Conservation (phyloP, 2,113 vertebrate genomes). For the Carlito syrichta region DNA sequence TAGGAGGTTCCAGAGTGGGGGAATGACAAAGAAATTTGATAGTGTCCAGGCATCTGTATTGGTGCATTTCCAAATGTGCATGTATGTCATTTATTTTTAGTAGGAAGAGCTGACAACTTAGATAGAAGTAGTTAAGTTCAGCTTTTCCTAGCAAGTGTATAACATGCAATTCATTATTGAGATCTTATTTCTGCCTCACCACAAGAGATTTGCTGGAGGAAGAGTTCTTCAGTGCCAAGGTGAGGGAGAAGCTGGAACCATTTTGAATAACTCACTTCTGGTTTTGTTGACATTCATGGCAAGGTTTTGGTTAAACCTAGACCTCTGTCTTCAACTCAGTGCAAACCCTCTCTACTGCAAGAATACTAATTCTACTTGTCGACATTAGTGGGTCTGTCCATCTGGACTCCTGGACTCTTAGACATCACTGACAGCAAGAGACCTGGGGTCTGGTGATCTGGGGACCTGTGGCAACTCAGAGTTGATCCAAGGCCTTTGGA, state of each 20-base stretch:
- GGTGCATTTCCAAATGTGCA: fast-evolving
- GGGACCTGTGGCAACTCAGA: not conserved
- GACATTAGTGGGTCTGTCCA: not conserved
- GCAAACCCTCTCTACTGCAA: not conserved
- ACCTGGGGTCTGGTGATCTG: not conserved
- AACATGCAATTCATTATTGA: not conserved
- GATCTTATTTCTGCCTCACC: not conserved
- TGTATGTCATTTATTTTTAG: not conserved
- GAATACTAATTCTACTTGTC: not conserved
- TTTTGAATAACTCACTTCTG: not conserved
- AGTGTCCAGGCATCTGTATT: not conserved
- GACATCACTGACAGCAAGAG: not conserved
- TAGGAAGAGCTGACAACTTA: not conserved
- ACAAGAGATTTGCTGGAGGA: not conserved
- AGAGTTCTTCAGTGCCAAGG: not conserved
- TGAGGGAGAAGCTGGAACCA: not conserved
- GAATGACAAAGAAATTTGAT: not conserved
- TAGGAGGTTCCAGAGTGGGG: not conserved
- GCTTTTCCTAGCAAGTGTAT: not conserved
- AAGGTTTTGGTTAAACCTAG: not conserved
- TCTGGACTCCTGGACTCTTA: not conserved
- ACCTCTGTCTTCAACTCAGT: not conserved
- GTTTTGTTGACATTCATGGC: not conserved
- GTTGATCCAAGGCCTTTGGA: not conserved
- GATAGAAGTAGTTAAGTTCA: not conserved